Percentiles rank a stretch among this genome's conserved stretches.
These are phyloP conservation scores for Ischnura elegans DNA, from an alignment of 2,888 invertebrate species.

Conservation along the genomic window DNA sequence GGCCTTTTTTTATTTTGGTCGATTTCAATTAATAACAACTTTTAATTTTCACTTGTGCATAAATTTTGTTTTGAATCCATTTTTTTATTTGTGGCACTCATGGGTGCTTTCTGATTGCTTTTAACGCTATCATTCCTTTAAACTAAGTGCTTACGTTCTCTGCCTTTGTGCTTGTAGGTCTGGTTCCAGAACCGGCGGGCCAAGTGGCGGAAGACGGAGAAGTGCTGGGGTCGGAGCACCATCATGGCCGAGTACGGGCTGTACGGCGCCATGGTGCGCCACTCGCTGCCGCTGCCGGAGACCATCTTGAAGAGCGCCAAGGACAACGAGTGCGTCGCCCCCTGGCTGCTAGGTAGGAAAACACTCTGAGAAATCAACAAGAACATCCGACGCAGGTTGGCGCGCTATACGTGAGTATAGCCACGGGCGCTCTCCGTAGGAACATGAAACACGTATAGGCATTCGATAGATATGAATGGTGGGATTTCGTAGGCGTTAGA, in stretches of 20 bases:
- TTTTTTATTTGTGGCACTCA: too few relatives aligned
- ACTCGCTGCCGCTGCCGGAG: conserved; percentile 98
- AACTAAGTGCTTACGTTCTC: conserved; percentile 58
- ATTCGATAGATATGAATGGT: conserved; percentile 60
- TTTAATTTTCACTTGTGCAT: too few relatives aligned
- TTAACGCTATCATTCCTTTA: too few relatives aligned
- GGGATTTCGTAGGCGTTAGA: conserved; percentile 68
- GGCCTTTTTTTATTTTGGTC: too few relatives aligned
- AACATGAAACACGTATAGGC: too few relatives aligned
- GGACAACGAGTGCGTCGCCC: conserved; percentile 97
- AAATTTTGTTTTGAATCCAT: too few relatives aligned
- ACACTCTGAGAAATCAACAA: conserved; percentile 65
- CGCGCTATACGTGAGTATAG: conserved; percentile 65
- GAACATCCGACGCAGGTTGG: conserved; percentile 56
- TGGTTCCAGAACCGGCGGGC: conserved; percentile 99
- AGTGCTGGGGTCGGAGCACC: conserved; percentile 99
- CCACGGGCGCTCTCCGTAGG: background rate
- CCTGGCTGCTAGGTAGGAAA: conserved; percentile 96
- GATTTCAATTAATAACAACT: too few relatives aligned
- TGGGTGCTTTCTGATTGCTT: too few relatives aligned
- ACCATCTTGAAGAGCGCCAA: conserved; percentile 99
- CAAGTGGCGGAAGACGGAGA: conserved; percentile 99
- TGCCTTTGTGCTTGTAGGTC: conserved; percentile 87
- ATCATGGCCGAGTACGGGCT: conserved; percentile 99
- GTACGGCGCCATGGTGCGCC: conserved; percentile 99